These are phyloP conservation scores for Cremastinae sp. DNA, from an alignment of 2,888 invertebrate genomes.

Conservation along the genomic window DNA sequence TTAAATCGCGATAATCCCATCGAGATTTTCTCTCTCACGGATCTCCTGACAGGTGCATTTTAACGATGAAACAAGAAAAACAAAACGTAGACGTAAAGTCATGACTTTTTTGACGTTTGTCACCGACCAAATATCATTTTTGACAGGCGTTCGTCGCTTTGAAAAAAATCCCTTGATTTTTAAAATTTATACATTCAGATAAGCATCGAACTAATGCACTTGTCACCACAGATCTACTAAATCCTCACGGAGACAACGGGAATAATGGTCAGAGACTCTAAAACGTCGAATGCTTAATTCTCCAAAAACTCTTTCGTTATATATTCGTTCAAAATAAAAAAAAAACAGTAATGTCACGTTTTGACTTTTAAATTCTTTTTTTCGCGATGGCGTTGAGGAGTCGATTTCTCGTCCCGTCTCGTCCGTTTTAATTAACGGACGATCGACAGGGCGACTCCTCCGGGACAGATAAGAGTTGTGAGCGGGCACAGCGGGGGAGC, in stretches of 20 bases:
- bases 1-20: background rate
- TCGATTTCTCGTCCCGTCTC: background rate
- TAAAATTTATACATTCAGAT: conserved; percentile 1
- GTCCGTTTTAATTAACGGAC: conserved; percentile 69
- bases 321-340: conserved; percentile 19
- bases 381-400: background rate
- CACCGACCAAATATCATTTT: too few species aligned
- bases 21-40: conserved; percentile 26
- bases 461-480: conserved; percentile 53
- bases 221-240: conserved; percentile 31
- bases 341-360: conserved; percentile 30
- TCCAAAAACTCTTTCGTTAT: conserved; percentile 6
- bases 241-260: conserved; percentile 30
- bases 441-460: conserved; percentile 63
- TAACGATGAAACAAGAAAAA: conserved; percentile 9
- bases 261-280: conserved; percentile 47
- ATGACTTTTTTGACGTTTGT: background rate
- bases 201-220: conserved; percentile 31
- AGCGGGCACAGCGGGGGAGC: conserved; percentile 48
- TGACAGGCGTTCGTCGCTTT: background rate
- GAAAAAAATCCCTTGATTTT: conserved; percentile 11
- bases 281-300: background rate
- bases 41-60: conserved; percentile 45
- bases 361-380: conserved; percentile 51
- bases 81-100: too few species aligned